Percentiles rank a stretch among this genome's conserved stretches.
These are phyloP conservation scores for Denticeps clupeoides DNA, from an alignment of 2,797 vertebrate species.

Conservation along the genomic window DNA sequence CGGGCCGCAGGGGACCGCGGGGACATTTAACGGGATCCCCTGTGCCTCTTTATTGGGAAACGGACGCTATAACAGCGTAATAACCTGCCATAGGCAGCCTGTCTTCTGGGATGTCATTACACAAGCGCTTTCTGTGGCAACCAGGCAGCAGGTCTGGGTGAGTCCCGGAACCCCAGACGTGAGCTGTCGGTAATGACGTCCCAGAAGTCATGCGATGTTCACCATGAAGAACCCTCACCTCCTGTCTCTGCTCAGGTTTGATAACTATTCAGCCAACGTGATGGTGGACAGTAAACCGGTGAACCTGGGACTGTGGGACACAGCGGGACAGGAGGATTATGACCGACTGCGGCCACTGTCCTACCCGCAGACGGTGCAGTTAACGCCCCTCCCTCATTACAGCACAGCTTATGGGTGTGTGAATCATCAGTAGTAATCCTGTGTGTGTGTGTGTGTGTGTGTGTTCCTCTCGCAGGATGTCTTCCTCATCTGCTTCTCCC, in stretches of 20 bases:
- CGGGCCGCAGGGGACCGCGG: background rate
- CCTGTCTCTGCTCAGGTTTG: constrained; percentile 74
- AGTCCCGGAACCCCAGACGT: too few relatives aligned
- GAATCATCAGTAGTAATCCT: too few relatives aligned
- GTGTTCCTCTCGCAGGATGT: constrained; percentile 60
- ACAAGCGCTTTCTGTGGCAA: too few relatives aligned
- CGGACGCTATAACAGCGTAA: background rate
- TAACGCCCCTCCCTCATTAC: too few relatives aligned
- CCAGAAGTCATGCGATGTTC: too few relatives aligned
- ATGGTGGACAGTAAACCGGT: constrained; percentile 87
- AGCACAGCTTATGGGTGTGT: too few relatives aligned
- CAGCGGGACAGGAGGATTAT: constrained; percentile 79
- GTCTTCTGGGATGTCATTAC: background rate
- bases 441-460: constrained; percentile 5
- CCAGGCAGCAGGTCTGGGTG: constrained; percentile 3
- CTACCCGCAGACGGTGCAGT: constrained; percentile 72
- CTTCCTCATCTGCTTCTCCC: constrained; percentile 83
- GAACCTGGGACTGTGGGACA: constrained; percentile 80
- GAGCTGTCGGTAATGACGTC: too few relatives aligned
- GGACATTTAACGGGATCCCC: too few relatives aligned
- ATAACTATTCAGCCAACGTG: constrained; percentile 82
- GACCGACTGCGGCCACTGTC: constrained; percentile 76
- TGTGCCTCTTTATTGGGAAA: too few relatives aligned
- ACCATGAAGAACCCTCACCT: too few relatives aligned
- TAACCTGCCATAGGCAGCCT: background rate